phyloP scores from a whole-genome alignment of 2,113 vertebrate species.

The Emydocephalus ijimae region DNA sequence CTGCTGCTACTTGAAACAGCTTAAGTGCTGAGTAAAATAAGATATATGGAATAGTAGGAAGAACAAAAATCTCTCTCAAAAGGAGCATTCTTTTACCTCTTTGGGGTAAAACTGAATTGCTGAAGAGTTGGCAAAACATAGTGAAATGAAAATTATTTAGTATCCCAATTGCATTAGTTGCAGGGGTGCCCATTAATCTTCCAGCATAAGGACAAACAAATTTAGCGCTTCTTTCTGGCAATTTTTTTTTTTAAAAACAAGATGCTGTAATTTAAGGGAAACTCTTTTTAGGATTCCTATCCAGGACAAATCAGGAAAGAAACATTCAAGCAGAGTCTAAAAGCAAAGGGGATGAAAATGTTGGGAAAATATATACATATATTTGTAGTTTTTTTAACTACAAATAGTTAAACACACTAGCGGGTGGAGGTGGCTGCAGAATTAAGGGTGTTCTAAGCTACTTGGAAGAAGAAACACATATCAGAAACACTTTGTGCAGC shows the following conservation, averaged over 20 bases:
- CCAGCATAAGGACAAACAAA: not conserved
- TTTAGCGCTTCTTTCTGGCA: not conserved
- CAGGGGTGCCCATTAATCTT: not conserved
- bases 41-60: not conserved
- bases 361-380: not conserved
- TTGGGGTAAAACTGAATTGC: not conserved
- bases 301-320: conserved; percentile 46
- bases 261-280: too few species aligned
- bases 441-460: conserved; percentile 52
- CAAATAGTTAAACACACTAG: conserved; percentile 39
- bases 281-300: not conserved
- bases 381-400: not conserved
- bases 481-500: conserved; percentile 53
- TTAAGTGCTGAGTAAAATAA: not conserved
- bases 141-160: not conserved
- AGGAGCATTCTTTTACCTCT: not conserved
- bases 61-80: not conserved
- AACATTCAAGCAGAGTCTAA: conserved; percentile 48
- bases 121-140: not conserved
- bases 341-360: conserved; percentile 48
- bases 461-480: conserved; percentile 42
- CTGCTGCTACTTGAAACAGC: not conserved
- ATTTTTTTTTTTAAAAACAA: too few species aligned
- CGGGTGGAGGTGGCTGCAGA: conserved; percentile 1
- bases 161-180: not conserved